Evolutionary conservation across 2,888 invertebrate species (phyloP), one percentile per base, ranked within the genome.

Genomic region (Pollenia angustigena): DNA sequence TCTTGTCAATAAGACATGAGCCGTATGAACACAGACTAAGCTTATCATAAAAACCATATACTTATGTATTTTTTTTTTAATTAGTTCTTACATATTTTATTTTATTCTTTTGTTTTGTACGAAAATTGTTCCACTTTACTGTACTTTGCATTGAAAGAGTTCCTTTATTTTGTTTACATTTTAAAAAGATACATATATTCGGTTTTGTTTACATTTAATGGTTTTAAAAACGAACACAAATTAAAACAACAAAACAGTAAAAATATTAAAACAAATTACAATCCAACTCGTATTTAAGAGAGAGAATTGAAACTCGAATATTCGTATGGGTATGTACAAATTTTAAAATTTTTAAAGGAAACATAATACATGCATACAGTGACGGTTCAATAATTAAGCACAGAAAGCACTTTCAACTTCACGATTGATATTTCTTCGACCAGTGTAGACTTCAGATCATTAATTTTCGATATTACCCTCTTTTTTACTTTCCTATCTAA

Each of bases 91-190:
- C 32, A 32, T 32, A 32, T 32, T 32, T 32, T 6, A 32, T 32
- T 32, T 6, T 6, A 32, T 32, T 32, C 32, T 11, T 9, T 62
- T 42, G 9, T 9, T 23, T 2, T 68, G n/a, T 50, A 52, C 50
- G 50, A 52, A 68, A 11, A 40, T 8, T 11, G 40, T 10, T 68
- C n/a, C 9, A 11, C 14, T 14, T 16, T 16, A 68, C 50, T 68
- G 68, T 52, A 23, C 11, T 3, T 11, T 32, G 32, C 40, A 12
- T 52, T 1, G 23, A 68, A 66, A 44, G 8, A 68, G 40, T 52
- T 68, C 50, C 50, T 68, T 68, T 50, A 50, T 50, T 3, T 50
- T 68, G 32, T 68, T 50, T 68, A 68, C 68, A 68, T 68, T 50
- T 40, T 68, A 11, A 16, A 23, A 68, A 32, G 4, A n/a, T n/a